Conservation (phyloP, 2,797 vertebrate genomes). For the Crenuchus spilurus region DNA sequence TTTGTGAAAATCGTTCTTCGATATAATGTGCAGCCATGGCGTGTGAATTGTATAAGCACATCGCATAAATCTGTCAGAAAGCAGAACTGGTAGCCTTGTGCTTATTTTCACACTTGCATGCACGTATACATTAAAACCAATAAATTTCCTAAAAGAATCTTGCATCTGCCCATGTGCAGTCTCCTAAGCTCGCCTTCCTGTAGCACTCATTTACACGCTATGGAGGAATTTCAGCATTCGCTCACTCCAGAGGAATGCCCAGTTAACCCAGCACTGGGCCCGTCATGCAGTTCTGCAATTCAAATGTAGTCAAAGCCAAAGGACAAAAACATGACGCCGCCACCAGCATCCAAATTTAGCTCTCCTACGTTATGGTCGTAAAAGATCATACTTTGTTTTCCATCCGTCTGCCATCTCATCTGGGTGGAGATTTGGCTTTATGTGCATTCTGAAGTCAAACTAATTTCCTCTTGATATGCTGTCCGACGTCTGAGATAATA, state of each 20-base stretch:
- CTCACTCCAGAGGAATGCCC: constrained; percentile 28
- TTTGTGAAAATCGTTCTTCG: too few species aligned
- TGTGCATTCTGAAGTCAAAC: not conserved
- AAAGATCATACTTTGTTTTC: not conserved
- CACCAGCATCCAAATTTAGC: not conserved
- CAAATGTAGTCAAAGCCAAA: not conserved
- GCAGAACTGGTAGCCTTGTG: not conserved
- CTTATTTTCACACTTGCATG: not conserved
- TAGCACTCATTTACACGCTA: not conserved
- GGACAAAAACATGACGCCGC: not conserved
- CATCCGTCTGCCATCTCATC: not conserved
- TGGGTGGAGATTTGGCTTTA: not conserved
- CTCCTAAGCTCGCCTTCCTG: not conserved
- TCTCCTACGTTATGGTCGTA: not conserved
- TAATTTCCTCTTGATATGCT: too few species aligned
- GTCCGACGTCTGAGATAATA: too few species aligned
- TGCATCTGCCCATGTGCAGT: not conserved
- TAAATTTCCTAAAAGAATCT: not conserved
- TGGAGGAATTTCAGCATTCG: constrained; percentile 13
- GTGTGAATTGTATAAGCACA: constrained; percentile 46
- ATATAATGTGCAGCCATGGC: not conserved
- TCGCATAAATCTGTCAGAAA: constrained; percentile 56
- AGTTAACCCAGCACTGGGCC: not conserved
- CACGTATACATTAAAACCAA: not conserved
- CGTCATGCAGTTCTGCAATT: constrained; percentile 16